Percentiles rank a stretch among this genome's conserved stretches.
Conservation (phyloP, 2,113 vertebrate species). For the Ascaphus truei region DNA sequence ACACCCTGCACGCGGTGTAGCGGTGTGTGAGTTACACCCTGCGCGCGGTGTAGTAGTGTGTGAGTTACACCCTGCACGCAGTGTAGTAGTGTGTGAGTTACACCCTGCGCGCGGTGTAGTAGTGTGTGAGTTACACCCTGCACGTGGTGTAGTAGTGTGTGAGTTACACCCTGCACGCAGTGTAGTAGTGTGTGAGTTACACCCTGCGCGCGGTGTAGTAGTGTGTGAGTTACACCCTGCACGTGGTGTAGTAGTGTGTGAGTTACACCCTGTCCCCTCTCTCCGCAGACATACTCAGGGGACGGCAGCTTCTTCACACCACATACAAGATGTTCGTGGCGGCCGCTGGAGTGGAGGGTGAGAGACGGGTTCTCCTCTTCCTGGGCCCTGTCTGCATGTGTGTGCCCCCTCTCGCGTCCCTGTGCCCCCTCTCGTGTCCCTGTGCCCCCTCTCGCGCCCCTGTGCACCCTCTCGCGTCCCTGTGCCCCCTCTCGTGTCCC, state of each 20-base stretch:
- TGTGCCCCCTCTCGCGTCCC: neutral
- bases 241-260: neutral
- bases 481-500: neutral
- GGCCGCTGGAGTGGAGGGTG: constrained; percentile 83
- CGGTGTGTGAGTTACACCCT: too few species aligned
- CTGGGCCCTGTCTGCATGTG: neutral
- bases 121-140: too few species aligned
- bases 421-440: neutral
- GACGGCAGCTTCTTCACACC: constrained; percentile 83
- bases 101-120: too few species aligned
- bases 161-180: too few species aligned
- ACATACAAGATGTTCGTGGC: constrained; percentile 95
- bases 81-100: too few species aligned
- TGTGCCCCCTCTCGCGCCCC: neutral
- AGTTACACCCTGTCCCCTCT: neutral
- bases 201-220: too few species aligned
- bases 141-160: too few species aligned
- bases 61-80: too few species aligned
- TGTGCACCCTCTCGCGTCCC: neutral
- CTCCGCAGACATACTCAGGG: constrained; percentile 78
- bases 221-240: neutral
- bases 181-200: too few species aligned
- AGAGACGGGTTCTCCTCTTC: constrained; percentile 39
- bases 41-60: too few species aligned
- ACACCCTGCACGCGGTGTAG: too few species aligned